Conservation (phyloP, 1,140 invertebrate species). For the Nasonia vitripennis region DNA sequence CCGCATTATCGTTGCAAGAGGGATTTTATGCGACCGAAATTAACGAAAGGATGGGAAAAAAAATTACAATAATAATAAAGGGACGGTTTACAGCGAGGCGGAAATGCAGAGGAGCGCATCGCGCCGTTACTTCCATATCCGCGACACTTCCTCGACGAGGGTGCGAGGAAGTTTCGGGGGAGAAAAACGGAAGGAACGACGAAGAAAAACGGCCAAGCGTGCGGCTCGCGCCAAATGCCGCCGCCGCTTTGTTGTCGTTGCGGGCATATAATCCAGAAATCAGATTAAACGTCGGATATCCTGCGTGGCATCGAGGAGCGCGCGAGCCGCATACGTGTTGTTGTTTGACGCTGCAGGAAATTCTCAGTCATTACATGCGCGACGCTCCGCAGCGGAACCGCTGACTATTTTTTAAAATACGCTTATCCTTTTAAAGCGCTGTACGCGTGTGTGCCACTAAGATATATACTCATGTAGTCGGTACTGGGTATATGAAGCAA, state of each 20-base stretch:
- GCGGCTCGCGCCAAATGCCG: neutral
- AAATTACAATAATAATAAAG: conserved; percentile 31
- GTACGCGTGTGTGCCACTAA: neutral
- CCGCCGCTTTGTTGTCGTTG: conserved; percentile 55
- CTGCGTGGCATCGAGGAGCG: conserved; percentile 55
- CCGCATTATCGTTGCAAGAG: neutral
- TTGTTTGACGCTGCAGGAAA: conserved; percentile 30
- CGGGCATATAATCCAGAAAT: conserved; percentile 62
- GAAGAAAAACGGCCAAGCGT: conserved; percentile 33
- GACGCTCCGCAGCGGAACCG: neutral
- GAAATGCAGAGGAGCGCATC: neutral
- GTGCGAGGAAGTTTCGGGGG: conserved; percentile 5
- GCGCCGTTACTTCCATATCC: neutral
- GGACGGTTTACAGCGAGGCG: conserved; percentile 33
- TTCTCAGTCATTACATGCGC: conserved; percentile 40
- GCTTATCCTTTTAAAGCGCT: neutral
- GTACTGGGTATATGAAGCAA: neutral
- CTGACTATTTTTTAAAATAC: neutral
- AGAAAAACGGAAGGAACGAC: conserved; percentile 51
- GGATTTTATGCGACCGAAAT: neutral
- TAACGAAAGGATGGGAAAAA: conserved; percentile 14
- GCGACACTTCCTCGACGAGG: conserved; percentile 8
- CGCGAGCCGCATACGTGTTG: neutral
- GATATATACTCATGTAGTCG: neutral
- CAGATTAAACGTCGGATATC: conserved; percentile 67